Base-by-base conservation (phyloP, 1,140 invertebrate genomes). In the Anastrepha obliqua region DNA sequence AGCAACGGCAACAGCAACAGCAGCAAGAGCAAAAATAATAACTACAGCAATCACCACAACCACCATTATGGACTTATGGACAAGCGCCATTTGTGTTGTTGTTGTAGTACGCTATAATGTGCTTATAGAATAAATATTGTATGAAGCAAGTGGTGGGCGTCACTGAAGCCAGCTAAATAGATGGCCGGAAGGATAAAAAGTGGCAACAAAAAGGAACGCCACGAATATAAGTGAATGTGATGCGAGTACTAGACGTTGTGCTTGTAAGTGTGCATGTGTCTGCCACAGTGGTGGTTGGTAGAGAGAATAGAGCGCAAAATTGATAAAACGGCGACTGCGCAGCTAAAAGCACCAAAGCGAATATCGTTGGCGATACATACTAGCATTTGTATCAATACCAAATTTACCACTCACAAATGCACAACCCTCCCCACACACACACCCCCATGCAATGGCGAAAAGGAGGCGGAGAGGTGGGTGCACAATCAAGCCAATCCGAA, bases 101-200 rank as follows among this genome's bases (percentile, higher is more conserved):
- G 44, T 29, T 81, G 74, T 55, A 55, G 74, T 29, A 55, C 74
- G 74, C 74, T 81, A 91, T 91, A 91, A 91, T 91, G 91, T 91
- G 91, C 91, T 91, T 91, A 91, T 91, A 91, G 89, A 90, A 91
- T 91, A 91, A 91, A 91, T 91, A 91, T 91, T 91, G 91, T 91
- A 91, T 91, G 91, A 91, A 91, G 91, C 91, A 91, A 91, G 91
- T 91, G 91, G 91, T 91, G 91, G 91, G 91, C 90, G 91, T 91
- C 89, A 91, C 90, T 81, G 74, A 81, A 81, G 74, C 74, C 74
- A 81, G 55, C 74, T 81, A 51, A 81, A 81, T 81, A 55, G 74
- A 81, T 81, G 74, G 74, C 74, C 74, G 74, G 74, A 81, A 81
- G 74, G 47, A 51, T 55, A 81, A 81, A 81, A 81, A 81, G 51